These are phyloP conservation scores for Mus minutoides DNA, from an alignment of 2,797 vertebrate genomes.

Conservation along the genomic window DNA sequence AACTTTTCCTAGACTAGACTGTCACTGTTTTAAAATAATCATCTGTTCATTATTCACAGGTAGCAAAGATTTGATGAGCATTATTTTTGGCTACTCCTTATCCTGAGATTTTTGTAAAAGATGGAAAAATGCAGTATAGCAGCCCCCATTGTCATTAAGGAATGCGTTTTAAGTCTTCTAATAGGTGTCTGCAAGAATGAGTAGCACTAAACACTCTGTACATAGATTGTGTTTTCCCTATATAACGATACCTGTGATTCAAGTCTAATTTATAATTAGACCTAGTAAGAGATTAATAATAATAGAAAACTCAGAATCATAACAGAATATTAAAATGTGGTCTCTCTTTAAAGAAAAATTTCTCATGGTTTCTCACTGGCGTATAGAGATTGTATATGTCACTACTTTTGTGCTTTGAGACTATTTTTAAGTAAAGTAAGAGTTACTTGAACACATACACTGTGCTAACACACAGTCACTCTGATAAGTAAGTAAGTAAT, in stretches of 20 bases:
- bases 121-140: conserved; percentile 10
- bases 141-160: background rate
- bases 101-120: conserved; percentile 14
- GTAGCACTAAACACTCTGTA: background rate
- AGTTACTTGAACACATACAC: background rate
- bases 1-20: background rate
- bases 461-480: background rate
- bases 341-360: background rate
- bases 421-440: background rate
- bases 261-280: background rate
- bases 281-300: background rate
- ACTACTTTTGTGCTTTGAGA: background rate
- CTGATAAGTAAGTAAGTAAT: background rate
- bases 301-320: background rate
- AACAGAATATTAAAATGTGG: background rate
- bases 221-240: background rate
- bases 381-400: background rate
- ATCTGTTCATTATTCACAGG: background rate
- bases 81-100: conserved; percentile 12
- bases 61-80: background rate
- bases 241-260: background rate
- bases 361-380: background rate
- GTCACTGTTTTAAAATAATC: background rate
- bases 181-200: background rate
- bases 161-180: background rate